These are phyloP conservation scores for Amphipyra tragopoginis DNA, from an alignment of 2,888 invertebrate species.

Conservation along the genomic window DNA sequence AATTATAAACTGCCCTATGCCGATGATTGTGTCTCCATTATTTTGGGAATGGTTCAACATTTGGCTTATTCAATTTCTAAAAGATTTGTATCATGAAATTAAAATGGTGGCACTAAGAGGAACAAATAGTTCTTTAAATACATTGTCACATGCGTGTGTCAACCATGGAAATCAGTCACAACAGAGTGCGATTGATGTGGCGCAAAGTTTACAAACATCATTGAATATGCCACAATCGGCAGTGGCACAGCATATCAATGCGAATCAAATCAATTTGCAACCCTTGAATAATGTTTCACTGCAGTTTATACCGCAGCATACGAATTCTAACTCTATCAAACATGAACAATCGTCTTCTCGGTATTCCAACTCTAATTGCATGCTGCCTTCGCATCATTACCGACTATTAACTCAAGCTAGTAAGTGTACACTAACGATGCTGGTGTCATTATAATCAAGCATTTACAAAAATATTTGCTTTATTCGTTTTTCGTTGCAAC, in stretches of 20 bases:
- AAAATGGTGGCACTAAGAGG: conserved; percentile 87
- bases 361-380: conserved; percentile 77
- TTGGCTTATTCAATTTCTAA: conserved; percentile 85
- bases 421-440: conserved; percentile 69
- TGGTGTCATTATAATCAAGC: conserved; percentile 3
- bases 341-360: conserved; percentile 77
- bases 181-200: conserved; percentile 75
- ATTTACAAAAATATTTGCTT: conserved; percentile 11
- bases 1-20: conserved; percentile 68
- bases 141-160: conserved; percentile 75
- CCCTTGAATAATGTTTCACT: conserved; percentile 75
- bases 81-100: conserved; percentile 87
- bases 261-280: conserved; percentile 77
- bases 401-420: conserved; percentile 80
- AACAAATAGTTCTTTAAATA: conserved; percentile 76
- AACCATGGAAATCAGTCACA: conserved; percentile 77
- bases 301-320: conserved; percentile 74
- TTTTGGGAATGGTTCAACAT: conserved; percentile 88
- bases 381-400: conserved; percentile 80
- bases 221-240: conserved; percentile 77
- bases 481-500: conserved; percentile 17
- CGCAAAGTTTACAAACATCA: conserved; percentile 79
- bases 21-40: conserved; percentile 81
- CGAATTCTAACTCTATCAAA: conserved; percentile 70
- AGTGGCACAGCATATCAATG: conserved; percentile 71